Evolutionary conservation across 2,113 vertebrate genomes (phyloP), one percentile per base, ranked within the genome.

Genomic region (Planiliza haematocheilus): DNA sequence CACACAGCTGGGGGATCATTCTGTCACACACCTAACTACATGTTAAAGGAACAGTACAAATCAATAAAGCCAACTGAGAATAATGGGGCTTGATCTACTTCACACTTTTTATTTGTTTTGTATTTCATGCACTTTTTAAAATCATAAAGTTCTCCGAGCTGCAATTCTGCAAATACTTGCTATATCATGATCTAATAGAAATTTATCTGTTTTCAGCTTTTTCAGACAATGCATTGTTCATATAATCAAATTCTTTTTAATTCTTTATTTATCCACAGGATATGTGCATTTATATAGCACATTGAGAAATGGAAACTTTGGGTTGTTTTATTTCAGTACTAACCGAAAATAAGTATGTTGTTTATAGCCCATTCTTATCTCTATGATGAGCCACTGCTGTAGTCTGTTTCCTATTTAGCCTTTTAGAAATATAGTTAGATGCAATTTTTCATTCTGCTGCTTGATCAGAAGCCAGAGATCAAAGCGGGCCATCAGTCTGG

Each of bases 1-100:
- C 80, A 78, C 62, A 24, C 62, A 83, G 73, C 74, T 13, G 12
- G 18, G 51, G 37, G 74, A 88, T 89, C 74, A 48, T 80, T 80
- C 67, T 80, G 71, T 89, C 79, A 78, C 83, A 86, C 77, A 71
- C 79, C 75, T 73, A 77, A 78, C 60, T 37, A 74, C 81, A 86
- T 62, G 73, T 76, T 76, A 70, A 88, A 82, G 71, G 56, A 39
- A 70, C 53, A 38, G 45, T 11, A 2, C 34, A 49, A 34, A 88
- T 91, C 87, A 77, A 84, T 86, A 78, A 12, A 43, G 80, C 64
- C 70, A 55, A 60, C 74, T 61, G 72, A 74, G 60, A 77, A 76
- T 74, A 59, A 72, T 53, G 7, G 42, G n/a, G 37, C 16, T 20
- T 30, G 14, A 38, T 16, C 10, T 39, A 11, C 20, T 51, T 52